Base-by-base conservation (phyloP, 1,140 invertebrate species). In the Calephelis nemesis region DNA sequence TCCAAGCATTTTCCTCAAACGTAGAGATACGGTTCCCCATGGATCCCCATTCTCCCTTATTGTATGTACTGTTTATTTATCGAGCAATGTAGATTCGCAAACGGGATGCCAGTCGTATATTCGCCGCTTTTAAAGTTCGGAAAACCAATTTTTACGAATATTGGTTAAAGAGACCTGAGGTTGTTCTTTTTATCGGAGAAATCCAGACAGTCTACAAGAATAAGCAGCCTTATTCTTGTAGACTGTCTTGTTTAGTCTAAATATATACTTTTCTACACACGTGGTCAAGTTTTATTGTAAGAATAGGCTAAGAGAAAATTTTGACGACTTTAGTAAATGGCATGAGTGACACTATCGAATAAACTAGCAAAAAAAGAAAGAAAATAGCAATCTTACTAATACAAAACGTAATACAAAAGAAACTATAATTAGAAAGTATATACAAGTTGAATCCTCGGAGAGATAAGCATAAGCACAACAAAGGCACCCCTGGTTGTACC, bases 61-160 rank as follows among this genome's bases (percentile, higher is more conserved):
- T 75, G 74, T 77, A 82, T 75, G 74, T 78, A 82, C 73, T 72
- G 78, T 82, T 81, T 84, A 79, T 83, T 84, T 85, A 84, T 83
- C 74, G 75, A 75, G 74, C 72, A 80, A 79, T 79, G 70, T 74
- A 81, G 75, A 79, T 80, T 77, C 72, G 68, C 72, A 72, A 78
- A 77, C 74, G 79, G 80, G 79, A 81, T 73, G 71, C 67, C 74
- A 54, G 69, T 68, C 71, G 60, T 73, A 70, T 79, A 74, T 75
- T 75, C 74, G 74, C 75, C 68, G 70, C 75, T 77, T 76, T 81
- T 78, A 78, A 75, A 72, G 80, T 78, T 74, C 69, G 67, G 73
- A 79, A 79, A 84, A 76, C 74, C 78, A 81, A 82, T 81, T 82
- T 72, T 71, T 75, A 48, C 65, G 70, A 68, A 69, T 70, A 74